phyloP scores from a whole-genome alignment of 2,113 vertebrate genomes.

The Ia io region DNA sequence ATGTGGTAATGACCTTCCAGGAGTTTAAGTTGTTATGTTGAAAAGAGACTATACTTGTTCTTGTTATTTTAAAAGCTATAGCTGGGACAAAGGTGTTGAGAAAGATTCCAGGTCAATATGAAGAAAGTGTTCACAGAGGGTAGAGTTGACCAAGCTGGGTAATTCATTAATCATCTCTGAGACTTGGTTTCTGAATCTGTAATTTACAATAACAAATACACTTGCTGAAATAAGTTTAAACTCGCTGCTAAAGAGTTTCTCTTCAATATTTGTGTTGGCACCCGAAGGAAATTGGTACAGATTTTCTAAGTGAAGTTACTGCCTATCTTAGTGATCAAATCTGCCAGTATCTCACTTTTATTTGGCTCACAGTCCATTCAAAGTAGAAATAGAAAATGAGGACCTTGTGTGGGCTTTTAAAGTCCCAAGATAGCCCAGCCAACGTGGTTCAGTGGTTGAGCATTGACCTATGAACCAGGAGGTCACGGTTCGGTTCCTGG shows the following conservation, averaged over 20 bases:
- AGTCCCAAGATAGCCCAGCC: too few species aligned
- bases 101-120: not conserved
- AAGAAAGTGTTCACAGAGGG: not conserved
- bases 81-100: not conserved
- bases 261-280: conserved; percentile 15
- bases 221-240: not conserved
- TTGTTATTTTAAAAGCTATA: not conserved
- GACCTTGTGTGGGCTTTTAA: not conserved
- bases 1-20: not conserved
- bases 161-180: not conserved
- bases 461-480: too few species aligned
- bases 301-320: not conserved
- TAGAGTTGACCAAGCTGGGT: not conserved
- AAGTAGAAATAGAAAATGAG: conserved; percentile 2
- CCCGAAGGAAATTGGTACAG: not conserved
- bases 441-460: too few species aligned
- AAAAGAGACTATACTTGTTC: not conserved
- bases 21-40: not conserved
- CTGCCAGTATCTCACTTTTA: not conserved
- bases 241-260: not conserved
- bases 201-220: not conserved
- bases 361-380: not conserved
- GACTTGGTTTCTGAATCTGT: conserved; percentile 7
- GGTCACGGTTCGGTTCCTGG: too few species aligned
- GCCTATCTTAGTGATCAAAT: not conserved